Evolutionary conservation across 35 echinoderm and acorn worm genomes (phyloP).

Genomic region (Ophioderma brevispina): DNA sequence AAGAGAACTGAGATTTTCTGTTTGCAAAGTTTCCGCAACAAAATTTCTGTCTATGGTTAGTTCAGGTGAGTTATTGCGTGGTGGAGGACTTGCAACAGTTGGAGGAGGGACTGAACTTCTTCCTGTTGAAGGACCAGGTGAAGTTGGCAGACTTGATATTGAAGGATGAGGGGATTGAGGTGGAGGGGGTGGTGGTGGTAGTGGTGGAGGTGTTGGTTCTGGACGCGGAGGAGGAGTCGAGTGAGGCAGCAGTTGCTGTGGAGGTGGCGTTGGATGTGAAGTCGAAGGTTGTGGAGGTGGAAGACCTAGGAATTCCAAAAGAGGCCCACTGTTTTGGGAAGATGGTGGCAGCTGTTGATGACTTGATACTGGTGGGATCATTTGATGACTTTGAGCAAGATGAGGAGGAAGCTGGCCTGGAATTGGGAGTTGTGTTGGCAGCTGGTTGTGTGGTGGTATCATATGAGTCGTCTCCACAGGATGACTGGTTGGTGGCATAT

Average conservation of each 20-base stretch:
- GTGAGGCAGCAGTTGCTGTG: background rate
- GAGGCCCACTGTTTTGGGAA: background rate
- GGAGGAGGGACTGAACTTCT: background rate
- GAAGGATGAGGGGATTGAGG: background rate
- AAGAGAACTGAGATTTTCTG: background rate
- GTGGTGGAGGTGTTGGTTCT: background rate
- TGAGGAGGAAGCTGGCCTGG: background rate
- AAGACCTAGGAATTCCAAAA: background rate
- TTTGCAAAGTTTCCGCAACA: constrained; percentile 10
- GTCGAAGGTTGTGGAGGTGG: background rate
- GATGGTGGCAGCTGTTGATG: background rate
- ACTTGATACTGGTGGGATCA: background rate
- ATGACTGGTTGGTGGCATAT: background rate
- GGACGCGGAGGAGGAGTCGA: background rate
- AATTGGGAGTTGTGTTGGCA: background rate
- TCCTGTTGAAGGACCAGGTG: background rate
- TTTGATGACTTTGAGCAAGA: background rate
- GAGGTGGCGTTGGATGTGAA: background rate
- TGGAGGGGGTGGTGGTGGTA: background rate
- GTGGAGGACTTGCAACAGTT: background rate
- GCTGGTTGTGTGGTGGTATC: background rate
- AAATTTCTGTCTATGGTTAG: background rate
- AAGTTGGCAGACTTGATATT: background rate
- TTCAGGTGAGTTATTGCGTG: background rate
- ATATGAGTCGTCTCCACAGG: background rate